Conservation (phyloP, 1,140 invertebrate species). For the Zaprionus capensis region DNA sequence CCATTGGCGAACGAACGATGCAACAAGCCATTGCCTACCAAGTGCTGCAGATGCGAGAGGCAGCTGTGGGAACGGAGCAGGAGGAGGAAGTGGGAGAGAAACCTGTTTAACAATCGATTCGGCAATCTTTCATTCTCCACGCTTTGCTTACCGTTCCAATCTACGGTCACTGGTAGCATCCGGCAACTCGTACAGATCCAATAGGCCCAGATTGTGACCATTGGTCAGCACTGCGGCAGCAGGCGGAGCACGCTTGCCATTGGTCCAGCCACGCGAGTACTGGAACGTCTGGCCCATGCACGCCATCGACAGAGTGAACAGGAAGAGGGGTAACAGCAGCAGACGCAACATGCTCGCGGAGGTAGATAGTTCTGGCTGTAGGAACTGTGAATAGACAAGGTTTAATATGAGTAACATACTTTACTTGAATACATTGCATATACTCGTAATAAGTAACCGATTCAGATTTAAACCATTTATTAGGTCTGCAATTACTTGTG, state of each 20-base stretch:
- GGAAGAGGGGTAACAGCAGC: constrained; percentile 69
- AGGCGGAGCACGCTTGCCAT: constrained; percentile 87
- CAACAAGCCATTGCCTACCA: constrained; percentile 83
- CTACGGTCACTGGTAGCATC: constrained; percentile 51
- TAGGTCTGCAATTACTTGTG: too few relatives aligned
- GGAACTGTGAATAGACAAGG: neutral
- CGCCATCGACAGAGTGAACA: constrained; percentile 70
- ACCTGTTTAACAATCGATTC: neutral
- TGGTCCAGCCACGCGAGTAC: constrained; percentile 91
- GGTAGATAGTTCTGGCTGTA: neutral
- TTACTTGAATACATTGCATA: too few relatives aligned
- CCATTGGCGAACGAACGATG: constrained; percentile 48
- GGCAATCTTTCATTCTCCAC: neutral
- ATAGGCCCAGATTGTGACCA: constrained; percentile 55
- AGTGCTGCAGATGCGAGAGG: constrained; percentile 85
- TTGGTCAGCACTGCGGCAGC: constrained; percentile 38
- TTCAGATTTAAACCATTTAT: too few relatives aligned
- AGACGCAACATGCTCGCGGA: constrained; percentile 64
- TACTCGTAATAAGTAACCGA: too few relatives aligned
- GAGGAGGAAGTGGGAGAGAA: neutral
- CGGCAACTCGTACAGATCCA: constrained; percentile 65
- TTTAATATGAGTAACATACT: too few relatives aligned
- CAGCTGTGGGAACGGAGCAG: constrained; percentile 70
- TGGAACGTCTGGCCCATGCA: constrained; percentile 88
- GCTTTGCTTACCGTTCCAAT: constrained; percentile 66